Evolutionary conservation across 1,140 invertebrate species (phyloP).

Genomic region (Nebria ingens): DNA sequence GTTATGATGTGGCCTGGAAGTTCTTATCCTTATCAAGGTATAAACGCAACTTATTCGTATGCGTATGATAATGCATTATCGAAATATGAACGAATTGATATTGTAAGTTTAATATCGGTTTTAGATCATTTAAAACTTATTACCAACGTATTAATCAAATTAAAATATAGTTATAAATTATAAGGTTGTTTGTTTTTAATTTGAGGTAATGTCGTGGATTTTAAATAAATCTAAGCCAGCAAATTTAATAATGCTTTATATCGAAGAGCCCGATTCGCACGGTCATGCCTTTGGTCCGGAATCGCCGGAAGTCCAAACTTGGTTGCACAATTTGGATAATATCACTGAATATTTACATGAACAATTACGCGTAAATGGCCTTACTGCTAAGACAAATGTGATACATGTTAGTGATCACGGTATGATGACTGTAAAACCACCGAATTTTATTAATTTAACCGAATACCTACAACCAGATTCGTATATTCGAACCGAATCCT

Average conservation of each 20-base stretch:
- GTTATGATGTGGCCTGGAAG: constrained; percentile 54
- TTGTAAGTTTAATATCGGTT: constrained; percentile 18
- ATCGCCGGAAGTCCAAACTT: constrained; percentile 26
- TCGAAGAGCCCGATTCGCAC: constrained; percentile 58
- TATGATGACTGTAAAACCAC: constrained; percentile 43
- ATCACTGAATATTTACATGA: constrained; percentile 44
- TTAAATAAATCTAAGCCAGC: constrained; percentile 41
- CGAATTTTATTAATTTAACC: constrained; percentile 47
- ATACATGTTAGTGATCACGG: constrained; percentile 68
- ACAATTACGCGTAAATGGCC: constrained; percentile 36
- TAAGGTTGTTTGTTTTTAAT: constrained; percentile 9
- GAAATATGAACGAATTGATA: constrained; percentile 47
- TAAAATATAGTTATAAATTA: background rate
- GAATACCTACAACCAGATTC: constrained; percentile 39
- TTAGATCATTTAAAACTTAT: background rate
- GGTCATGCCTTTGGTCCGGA: constrained; percentile 42
- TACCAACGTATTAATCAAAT: background rate
- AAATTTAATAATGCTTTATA: constrained; percentile 58
- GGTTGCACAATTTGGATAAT: constrained; percentile 44
- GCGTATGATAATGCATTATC: constrained; percentile 33
- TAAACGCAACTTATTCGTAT: constrained; percentile 31
- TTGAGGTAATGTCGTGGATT: constrained; percentile 54
- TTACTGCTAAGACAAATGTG: constrained; percentile 50
- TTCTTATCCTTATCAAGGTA: constrained; percentile 37
- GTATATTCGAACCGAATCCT: constrained; percentile 37